Percentiles rank a stretch among this genome's conserved stretches.
phyloP scores from a whole-genome alignment of 2,888 invertebrate genomes.

The Chymomyza fuscimana region DNA sequence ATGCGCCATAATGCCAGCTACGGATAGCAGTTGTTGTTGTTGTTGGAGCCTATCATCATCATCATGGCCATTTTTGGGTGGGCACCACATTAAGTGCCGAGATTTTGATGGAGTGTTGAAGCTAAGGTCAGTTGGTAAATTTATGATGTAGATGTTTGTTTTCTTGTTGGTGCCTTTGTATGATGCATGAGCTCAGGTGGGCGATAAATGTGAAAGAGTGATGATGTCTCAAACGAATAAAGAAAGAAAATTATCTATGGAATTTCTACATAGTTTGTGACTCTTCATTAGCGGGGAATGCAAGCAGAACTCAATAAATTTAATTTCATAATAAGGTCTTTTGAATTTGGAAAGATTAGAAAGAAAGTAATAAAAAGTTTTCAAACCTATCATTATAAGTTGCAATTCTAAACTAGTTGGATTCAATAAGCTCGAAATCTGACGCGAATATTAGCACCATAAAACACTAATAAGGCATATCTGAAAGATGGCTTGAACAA shows the following conservation, averaged over 20 bases:
- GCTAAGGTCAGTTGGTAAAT: constrained; percentile 58
- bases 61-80: constrained; percentile 63
- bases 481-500: too few species aligned
- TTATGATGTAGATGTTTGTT: constrained; percentile 38
- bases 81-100: constrained; percentile 63
- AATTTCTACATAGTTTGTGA: not conserved
- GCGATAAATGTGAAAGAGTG: constrained; percentile 25
- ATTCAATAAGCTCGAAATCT: too few species aligned
- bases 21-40: constrained; percentile 10
- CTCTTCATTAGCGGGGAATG: not conserved
- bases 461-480: too few species aligned
- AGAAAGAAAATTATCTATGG: not conserved
- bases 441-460: too few species aligned
- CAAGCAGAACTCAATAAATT: not conserved
- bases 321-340: not conserved
- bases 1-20: constrained; percentile 51
- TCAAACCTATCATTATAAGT: too few species aligned
- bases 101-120: constrained; percentile 67
- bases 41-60: constrained; percentile 22
- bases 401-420: too few species aligned
- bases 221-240: not conserved
- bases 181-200: constrained; percentile 65
- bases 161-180: constrained; percentile 34
- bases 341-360: not conserved
- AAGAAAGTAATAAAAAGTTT: not conserved